Evolutionary conservation across 2,797 vertebrate genomes (phyloP).

Genomic region (Tamandua tetradactyla): DNA sequence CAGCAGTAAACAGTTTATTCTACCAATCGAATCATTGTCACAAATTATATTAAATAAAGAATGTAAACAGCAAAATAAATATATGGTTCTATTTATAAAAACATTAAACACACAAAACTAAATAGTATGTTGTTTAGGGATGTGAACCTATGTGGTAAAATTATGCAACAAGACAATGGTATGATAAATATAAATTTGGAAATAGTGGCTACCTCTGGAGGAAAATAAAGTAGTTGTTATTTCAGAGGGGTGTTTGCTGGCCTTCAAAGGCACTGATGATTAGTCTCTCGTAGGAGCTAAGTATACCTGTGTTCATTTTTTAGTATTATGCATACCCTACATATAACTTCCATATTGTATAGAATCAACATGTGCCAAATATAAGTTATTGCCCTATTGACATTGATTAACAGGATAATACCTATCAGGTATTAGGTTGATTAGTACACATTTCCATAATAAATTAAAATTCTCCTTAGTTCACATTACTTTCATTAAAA

Average conservation of each 20-base stretch:
- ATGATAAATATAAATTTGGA: background rate
- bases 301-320: background rate
- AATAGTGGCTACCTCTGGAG: background rate
- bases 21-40: background rate
- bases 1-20: background rate
- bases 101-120: background rate
- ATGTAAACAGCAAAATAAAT: background rate
- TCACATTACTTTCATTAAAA: background rate
- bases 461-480: background rate
- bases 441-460: background rate
- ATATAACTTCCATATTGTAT: background rate
- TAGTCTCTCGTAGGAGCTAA: background rate
- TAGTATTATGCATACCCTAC: background rate
- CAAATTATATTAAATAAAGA: background rate
- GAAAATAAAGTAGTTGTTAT: background rate
- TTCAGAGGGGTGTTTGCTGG: fast-evolving
- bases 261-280: background rate
- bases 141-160: background rate
- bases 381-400: background rate
- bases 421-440: too few relatives aligned
- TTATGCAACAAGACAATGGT: background rate
- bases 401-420: too few relatives aligned
- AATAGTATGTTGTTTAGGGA: background rate
- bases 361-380: background rate
- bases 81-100: background rate